Conservation (phyloP, 2,797 vertebrate species). For the Sebastolobus alascanus region DNA sequence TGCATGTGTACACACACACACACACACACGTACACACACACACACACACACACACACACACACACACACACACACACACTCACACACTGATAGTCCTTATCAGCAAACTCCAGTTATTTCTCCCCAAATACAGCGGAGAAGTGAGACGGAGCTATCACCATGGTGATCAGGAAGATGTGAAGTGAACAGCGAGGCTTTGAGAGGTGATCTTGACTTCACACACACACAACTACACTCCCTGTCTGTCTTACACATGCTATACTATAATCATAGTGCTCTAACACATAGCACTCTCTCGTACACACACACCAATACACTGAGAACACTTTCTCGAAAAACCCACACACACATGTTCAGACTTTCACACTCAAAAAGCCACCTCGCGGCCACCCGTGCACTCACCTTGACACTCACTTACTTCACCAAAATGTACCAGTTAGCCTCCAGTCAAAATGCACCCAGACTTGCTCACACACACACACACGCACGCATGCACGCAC, state of each 20-base stretch:
- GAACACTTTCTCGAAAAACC: background rate
- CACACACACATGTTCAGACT: background rate
- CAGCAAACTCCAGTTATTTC: conserved; percentile 40
- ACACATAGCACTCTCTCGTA: background rate
- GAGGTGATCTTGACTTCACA: conserved; percentile 43
- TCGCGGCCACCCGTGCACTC: background rate
- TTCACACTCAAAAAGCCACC: background rate
- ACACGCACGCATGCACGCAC: background rate
- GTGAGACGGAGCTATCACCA: conserved; percentile 43
- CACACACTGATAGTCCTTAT: conserved; percentile 37
- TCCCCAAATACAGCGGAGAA: conserved; percentile 14
- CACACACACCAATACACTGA: background rate
- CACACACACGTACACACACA: background rate
- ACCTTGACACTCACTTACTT: conserved; percentile 3
- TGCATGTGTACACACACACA: background rate
- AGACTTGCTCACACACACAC: background rate
- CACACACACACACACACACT: conserved; percentile 1
- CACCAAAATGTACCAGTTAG: background rate
- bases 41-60: background rate
- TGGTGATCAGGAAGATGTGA: conserved; percentile 59
- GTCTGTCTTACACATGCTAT: background rate
- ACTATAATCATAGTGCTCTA: background rate
- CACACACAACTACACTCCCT: background rate
- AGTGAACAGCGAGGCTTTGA: conserved; percentile 34
- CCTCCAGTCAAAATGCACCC: background rate